Conservation (phyloP, 2,888 invertebrate genomes). For the Thymelicus sylvestris region DNA sequence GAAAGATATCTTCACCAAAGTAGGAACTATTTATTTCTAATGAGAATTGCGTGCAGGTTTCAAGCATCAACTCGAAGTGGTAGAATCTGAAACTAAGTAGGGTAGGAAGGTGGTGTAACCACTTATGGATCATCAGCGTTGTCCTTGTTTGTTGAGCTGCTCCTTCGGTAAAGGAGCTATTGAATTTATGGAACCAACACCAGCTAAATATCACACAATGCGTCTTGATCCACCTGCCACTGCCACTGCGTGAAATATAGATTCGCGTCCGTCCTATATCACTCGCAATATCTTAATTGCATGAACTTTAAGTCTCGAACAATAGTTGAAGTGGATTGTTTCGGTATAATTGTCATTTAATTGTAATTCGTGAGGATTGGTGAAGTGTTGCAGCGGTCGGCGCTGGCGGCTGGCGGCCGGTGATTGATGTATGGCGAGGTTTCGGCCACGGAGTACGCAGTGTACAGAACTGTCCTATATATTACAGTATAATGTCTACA, state of each 20-base stretch:
- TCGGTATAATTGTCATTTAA: constrained; percentile 34
- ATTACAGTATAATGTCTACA: neutral
- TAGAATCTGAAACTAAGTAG: too few species aligned
- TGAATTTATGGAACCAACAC: neutral
- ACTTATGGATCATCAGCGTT: neutral
- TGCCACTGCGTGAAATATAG: constrained; percentile 6
- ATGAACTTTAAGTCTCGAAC: constrained; percentile 33
- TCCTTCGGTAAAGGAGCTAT: neutral
- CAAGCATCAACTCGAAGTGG: too few species aligned
- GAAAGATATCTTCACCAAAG: too few species aligned
- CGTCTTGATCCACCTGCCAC: constrained; percentile 20
- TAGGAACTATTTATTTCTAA: too few species aligned
- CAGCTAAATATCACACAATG: constrained; percentile 3
- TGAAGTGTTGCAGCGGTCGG: constrained; percentile 11
- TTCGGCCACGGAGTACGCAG: neutral
- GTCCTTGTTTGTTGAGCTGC: neutral
- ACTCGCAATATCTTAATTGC: constrained; percentile 30
- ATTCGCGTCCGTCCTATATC: constrained; percentile 12
- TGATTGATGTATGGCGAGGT: constrained; percentile 27
- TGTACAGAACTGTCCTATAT: neutral
- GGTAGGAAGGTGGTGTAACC: too few species aligned
- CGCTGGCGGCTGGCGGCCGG: neutral
- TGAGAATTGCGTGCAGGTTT: too few species aligned
- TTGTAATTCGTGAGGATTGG: constrained; percentile 28
- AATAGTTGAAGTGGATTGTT: constrained; percentile 29